Evolutionary conservation across 2,113 vertebrate species (phyloP).

Genomic region (Ptyas mucosa): DNA sequence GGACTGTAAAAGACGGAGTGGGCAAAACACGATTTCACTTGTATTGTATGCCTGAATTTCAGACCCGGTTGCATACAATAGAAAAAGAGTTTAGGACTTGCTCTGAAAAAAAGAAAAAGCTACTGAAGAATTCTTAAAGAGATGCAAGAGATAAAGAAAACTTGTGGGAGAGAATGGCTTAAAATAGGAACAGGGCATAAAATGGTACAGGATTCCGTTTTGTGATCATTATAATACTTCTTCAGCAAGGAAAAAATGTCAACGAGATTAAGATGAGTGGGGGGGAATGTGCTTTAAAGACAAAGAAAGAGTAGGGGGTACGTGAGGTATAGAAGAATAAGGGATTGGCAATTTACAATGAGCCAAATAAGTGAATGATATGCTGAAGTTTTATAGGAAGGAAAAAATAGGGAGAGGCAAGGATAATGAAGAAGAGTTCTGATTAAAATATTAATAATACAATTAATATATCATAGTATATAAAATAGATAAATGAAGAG

Average conservation of each 20-base stretch:
- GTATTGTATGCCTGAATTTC: not conserved
- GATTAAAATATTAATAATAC: constrained; percentile 22
- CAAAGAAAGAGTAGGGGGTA: constrained; percentile 14
- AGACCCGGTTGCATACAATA: constrained; percentile 4
- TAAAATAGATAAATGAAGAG: not conserved
- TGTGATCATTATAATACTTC: constrained; percentile 9
- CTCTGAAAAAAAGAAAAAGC: constrained; percentile 8
- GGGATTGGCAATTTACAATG: constrained; percentile 1
- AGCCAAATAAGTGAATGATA: constrained; percentile 1
- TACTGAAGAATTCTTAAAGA: constrained; percentile 25
- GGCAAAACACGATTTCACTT: not conserved
- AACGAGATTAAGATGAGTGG: not conserved
- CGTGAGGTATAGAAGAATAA: constrained; percentile 11
- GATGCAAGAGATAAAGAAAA: constrained; percentile 37
- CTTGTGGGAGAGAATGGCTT: constrained; percentile 30
- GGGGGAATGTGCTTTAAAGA: constrained; percentile 8
- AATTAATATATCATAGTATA: not conserved
- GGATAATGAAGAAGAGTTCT: constrained; percentile 42
- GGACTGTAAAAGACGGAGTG: not conserved
- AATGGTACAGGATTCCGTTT: constrained; percentile 23
- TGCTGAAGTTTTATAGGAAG: not conserved
- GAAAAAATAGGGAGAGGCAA: not conserved
- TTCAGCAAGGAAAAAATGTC: constrained; percentile 1
- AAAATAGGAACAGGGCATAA: not conserved
- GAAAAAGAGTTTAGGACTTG: constrained; percentile 18